These are phyloP conservation scores for Gambusia holbrooki DNA, from an alignment of 2,113 vertebrate genomes.

Conservation along the genomic window DNA sequence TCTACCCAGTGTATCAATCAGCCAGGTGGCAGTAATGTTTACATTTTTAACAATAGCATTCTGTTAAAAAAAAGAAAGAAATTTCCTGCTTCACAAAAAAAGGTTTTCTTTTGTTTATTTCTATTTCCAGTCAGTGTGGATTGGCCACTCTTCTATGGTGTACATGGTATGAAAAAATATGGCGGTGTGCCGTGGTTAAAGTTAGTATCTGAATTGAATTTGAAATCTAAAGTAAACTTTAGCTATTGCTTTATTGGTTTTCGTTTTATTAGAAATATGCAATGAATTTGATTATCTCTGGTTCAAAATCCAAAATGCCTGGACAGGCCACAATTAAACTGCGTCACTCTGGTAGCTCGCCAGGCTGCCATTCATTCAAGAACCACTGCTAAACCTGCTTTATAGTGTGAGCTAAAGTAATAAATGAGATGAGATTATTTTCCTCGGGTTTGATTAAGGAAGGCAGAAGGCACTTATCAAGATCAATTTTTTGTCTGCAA, in stretches of 20 bases:
- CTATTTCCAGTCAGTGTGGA: background rate
- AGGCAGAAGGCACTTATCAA: conserved; percentile 19
- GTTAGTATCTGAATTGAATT: too few relatives aligned
- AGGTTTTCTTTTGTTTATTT: background rate
- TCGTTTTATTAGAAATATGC: background rate
- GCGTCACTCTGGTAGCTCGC: background rate
- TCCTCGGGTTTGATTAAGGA: conserved; percentile 9
- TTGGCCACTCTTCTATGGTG: background rate
- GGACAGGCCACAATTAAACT: background rate
- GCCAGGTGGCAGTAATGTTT: background rate
- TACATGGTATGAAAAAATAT: too few relatives aligned
- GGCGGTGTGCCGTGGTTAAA: too few relatives aligned
- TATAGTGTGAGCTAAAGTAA: background rate
- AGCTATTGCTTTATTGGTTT: background rate
- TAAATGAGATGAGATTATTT: conserved; percentile 1
- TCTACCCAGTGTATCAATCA: too few relatives aligned
- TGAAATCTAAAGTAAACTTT: too few relatives aligned
- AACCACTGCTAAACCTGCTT: background rate
- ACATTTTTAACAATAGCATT: too few relatives aligned
- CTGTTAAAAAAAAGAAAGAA: background rate
- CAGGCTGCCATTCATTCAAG: background rate
- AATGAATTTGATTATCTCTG: background rate
- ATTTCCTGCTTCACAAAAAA: too few relatives aligned
- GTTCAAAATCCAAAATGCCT: too few relatives aligned
- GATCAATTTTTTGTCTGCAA: conserved; percentile 1